Percentiles rank a stretch among this genome's conserved stretches.
Conservation (phyloP, 2,113 vertebrate genomes). For the Beaufortia kweichowensis region DNA sequence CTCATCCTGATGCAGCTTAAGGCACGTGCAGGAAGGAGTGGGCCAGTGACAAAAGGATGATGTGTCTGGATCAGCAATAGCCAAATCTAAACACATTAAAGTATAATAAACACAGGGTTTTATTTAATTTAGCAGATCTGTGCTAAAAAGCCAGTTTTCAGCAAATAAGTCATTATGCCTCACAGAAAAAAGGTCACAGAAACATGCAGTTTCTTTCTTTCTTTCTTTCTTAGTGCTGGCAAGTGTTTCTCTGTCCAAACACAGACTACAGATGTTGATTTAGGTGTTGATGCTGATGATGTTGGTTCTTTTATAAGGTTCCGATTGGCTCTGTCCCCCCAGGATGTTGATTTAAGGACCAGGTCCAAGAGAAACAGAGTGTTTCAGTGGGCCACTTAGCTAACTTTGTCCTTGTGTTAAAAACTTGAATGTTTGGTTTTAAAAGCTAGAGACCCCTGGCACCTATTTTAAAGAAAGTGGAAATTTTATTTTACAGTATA, state of each 20-base stretch:
- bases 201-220: not conserved
- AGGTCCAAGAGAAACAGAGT: not conserved
- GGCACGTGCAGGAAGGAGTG: conserved; percentile 22
- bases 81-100: conserved; percentile 47
- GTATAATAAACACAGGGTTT: conserved; percentile 42
- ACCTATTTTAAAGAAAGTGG: too few species aligned
- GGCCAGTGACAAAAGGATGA: not conserved
- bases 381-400: not conserved
- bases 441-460: not conserved
- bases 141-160: conserved; percentile 9
- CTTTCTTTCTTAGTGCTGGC: not conserved
- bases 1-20: conserved; percentile 1
- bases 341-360: conserved; percentile 20
- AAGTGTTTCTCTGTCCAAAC: not conserved
- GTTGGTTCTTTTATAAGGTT: not conserved
- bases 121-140: conserved; percentile 19
- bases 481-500: too few species aligned
- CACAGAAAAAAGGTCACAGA: not conserved
- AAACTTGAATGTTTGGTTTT: too few species aligned
- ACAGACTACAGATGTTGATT: conserved; percentile 11
- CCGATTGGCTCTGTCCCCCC: not conserved
- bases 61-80: conserved; percentile 27
- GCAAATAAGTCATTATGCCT: conserved; percentile 5
- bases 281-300: not conserved
- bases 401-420: not conserved